Base-by-base conservation (phyloP, 2,888 invertebrate species). In the Chromoteleia sp. region DNA sequence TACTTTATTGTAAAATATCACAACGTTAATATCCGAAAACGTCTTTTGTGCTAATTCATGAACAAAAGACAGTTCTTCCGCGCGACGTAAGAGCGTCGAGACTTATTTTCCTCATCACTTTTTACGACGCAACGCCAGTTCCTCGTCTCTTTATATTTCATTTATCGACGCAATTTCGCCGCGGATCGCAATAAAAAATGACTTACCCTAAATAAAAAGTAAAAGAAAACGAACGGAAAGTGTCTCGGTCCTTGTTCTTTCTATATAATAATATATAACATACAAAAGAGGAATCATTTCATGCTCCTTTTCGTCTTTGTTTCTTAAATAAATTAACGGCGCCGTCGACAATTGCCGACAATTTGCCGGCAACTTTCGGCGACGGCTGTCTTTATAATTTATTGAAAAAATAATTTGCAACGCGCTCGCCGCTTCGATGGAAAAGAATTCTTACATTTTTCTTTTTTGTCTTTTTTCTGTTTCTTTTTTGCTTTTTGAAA, bases 1-100 rank as follows among this genome's bases (percentile, higher is more conserved):
- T 88, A 88, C 87, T 87, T 81, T 84, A 87, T 90, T 88, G 87
- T 89, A 91, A 90, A 91, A 91, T 91, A 91, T 91, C 91, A 91
- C 91, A 91, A 90, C 87, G 87, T 89, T 87, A 88, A 89, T 89
- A 89, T 91, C 88, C 79, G 79, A 82, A 84, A 84, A 78, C 84
- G 85, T 86, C 86, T 86, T 85, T 86, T 86, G 84, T 84, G 85
- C 84, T 77, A 84, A 85, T 84, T 75, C 65, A 36, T 70, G 67
- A 86, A 86, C 84, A 82, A 86, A 86, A 86, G 83, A 81, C 79
- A 81, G 73, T 82, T 73, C 56, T 79, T 77, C 43, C 61, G 17
- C 67, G 67, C 76, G 73, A 48, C 75, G 70, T 43, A 65, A 75
- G 4, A 50, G 56, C 63, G 52, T 74, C 75, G 70, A 75, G 2